A percentile compares a stretch with the other conserved stretches of the same genome.
Evolutionary conservation across 2,888 invertebrate genomes (phyloP).

Genomic region (Drosophila cracens): DNA sequence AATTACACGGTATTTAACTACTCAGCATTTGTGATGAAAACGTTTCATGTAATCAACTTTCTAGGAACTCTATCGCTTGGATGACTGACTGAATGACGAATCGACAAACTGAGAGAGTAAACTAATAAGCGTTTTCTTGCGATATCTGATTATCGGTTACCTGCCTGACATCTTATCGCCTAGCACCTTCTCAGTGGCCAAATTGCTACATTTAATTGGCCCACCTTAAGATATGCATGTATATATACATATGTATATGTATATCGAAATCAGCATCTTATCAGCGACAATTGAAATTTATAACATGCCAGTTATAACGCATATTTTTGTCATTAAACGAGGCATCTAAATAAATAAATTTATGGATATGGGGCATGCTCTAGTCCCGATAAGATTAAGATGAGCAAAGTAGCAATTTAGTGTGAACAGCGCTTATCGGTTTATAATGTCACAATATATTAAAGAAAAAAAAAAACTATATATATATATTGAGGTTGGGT

Average conservation of each 20-base stretch:
- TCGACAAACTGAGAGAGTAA: not conserved
- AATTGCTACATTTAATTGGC: constrained; percentile 20
- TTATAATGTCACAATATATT: constrained; percentile 11
- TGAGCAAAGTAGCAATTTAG: constrained; percentile 11
- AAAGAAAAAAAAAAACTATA: not conserved
- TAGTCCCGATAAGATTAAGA: constrained; percentile 48
- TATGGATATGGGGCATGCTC: constrained; percentile 40
- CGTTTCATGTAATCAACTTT: constrained; percentile 17
- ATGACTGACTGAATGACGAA: not conserved
- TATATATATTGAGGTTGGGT: no score
- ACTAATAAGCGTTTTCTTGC: not conserved
- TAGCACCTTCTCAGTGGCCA: constrained; percentile 8
- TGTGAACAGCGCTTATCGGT: constrained; percentile 26
- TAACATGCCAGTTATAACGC: constrained; percentile 10
- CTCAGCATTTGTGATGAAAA: constrained; percentile 3
- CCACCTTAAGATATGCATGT: constrained; percentile 23
- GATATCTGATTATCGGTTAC: constrained; percentile 1
- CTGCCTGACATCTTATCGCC: constrained; percentile 10
- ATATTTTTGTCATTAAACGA: constrained; percentile 31
- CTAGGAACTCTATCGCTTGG: not conserved
- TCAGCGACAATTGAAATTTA: constrained; percentile 19
- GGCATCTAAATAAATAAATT: constrained; percentile 33
- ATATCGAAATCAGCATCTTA: not conserved
- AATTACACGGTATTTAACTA: constrained; percentile 21
- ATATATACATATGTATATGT: no score